Base-by-base conservation (phyloP, 2,888 invertebrate genomes). In the Sarcophaga carnaria region DNA sequence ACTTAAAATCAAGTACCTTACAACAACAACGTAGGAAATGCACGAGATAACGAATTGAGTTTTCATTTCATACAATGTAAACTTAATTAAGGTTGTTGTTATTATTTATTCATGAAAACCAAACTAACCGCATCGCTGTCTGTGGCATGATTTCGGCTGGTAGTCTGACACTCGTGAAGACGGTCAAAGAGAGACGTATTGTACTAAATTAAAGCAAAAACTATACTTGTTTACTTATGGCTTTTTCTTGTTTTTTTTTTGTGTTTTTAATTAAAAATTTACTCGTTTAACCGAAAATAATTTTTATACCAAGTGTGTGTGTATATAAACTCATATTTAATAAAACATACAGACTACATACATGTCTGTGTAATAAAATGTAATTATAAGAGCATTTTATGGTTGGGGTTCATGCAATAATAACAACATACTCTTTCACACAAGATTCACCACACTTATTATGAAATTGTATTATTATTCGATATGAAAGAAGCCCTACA, bases 401-500 rank as follows among this genome's bases (percentile, higher is more conserved):
- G n/a, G 22, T 60, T 54, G 20, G 22, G 63, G 64, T 22, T 54
- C 63, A 78, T 37, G 49, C 11, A 10, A 20, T 64, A 49, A 54
- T 37, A 54, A 22, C 37, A 11, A 12, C 25, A 37, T 12, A 14
- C 11, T 11, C 45, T 60, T 6, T 60, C 54, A 60, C 66, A 80
- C 74, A 78, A 83, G 66, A 78, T 69, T 83, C 20, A 84, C 86
- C 83, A 79, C 86, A 81, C 78, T 81, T 79, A 81, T 87, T 75
- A 81, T 81, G 75, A 81, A 81, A 83, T 83, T 25, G 74, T 74
- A 45, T 78, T 66, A 27, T 63, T 83, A 67, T 79, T 60, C 60
- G 17, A 17, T 54, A 54, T 14, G 4, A 54, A 54, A 1, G 86
- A 87, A 83, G 74, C 75, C 86, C 66, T 81, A 84, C 86, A 87